Base-by-base conservation (phyloP, 2,797 vertebrate species). In the Pogonophryne albipinna region DNA sequence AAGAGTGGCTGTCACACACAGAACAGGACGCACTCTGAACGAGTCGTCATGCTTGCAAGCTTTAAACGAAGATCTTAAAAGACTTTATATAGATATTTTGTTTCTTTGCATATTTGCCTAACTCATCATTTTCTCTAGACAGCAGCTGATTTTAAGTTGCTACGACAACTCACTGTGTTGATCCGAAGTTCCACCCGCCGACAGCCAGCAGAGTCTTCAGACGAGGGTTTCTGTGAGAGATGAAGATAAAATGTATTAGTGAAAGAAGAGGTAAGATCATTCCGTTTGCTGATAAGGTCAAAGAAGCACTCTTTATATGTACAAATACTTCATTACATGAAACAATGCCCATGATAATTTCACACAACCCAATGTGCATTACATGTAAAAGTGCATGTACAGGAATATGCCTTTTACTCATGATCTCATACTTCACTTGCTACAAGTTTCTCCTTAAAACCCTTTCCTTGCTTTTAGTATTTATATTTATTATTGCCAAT, bases 171-270 rank as follows among this genome's bases (percentile, higher is more conserved):
- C 79, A 96, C 96, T 89, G 93, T 10, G 51, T 1, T 3, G 89
- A 87, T 74, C 96, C 96, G 44, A 96, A 96, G 85, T 94, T 95
- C 96, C 96, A 96, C 1, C 96, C 96, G 2, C 96, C 95, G 0
- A 96, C 85, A 76, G 95, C 95, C 84, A 96, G 65, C 42, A 96
- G 84, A 2, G 95, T 97, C 74, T 95, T 95, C 75, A 97, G 81
- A 6, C 73, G 10, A 1, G 85, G 69, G 78, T 97, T 97, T 53
- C 96, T 97, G 72, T 65, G 19, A 49, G 70, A 14, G 23, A 78
- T 14, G 9, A 11, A 11, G 15, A 45, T 47, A 47, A 14, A 51
- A 50, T 10, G 1, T 14, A 12, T 51, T n/a, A 13, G 0, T 42
- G 46, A 44, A 10, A 38, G 2, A 8, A 50, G 2, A 51, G 9